These are phyloP conservation scores for Pogonophryne albipinna DNA, from an alignment of 2,797 vertebrate genomes.

Conservation along the genomic window DNA sequence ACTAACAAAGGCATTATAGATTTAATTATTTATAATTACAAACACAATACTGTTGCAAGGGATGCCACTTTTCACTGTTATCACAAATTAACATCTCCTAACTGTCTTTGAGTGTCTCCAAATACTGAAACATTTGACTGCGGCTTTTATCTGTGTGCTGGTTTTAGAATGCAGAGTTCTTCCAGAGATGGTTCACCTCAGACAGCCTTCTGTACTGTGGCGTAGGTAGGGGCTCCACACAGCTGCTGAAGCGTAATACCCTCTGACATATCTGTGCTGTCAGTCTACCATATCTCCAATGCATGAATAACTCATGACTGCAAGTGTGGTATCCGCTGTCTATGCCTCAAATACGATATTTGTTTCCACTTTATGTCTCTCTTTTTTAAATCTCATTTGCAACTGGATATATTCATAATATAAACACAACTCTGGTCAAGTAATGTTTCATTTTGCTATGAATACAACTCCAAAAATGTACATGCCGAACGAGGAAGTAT, in stretches of 20 bases:
- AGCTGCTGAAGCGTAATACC: conserved; percentile 59
- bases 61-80: background rate
- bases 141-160: conserved; percentile 14
- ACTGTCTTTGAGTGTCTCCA: background rate
- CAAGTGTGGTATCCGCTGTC: conserved; percentile 51
- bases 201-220: conserved; percentile 36
- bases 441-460: conserved; percentile 18
- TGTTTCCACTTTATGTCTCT: conserved; percentile 37
- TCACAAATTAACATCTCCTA: background rate
- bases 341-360: conserved; percentile 37
- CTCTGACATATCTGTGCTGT: conserved; percentile 69
- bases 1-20: background rate
- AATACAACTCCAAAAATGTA: conserved; percentile 11
- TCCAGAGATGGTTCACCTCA: conserved; percentile 53
- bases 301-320: conserved; percentile 69
- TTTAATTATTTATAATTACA: no score
- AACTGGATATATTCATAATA: conserved; percentile 31
- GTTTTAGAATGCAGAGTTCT: conserved; percentile 36
- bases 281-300: conserved; percentile 64
- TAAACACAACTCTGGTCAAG: conserved; percentile 20
- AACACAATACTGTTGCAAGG: background rate
- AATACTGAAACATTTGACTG: background rate
- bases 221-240: conserved; percentile 48
- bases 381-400: conserved; percentile 39
- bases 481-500: background rate